These are phyloP conservation scores for Lepidotrigona ventralis DNA, from an alignment of 1,140 invertebrate species.

Conservation along the genomic window DNA sequence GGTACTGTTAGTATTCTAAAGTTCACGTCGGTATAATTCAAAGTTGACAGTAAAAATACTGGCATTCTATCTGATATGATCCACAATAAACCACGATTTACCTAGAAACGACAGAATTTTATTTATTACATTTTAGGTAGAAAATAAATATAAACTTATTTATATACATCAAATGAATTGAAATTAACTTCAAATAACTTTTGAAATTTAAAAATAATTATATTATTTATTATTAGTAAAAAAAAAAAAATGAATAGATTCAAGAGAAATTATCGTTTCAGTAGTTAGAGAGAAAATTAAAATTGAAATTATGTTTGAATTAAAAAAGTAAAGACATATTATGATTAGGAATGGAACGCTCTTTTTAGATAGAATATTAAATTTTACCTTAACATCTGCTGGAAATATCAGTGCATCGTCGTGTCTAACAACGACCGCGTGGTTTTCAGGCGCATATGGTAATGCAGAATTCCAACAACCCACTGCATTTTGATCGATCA, in stretches of 20 bases:
- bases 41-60: constrained; percentile 84
- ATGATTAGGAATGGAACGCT: not conserved
- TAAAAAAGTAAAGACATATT: not conserved
- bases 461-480: constrained; percentile 89
- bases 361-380: not conserved
- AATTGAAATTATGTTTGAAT: not conserved
- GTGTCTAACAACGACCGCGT: constrained; percentile 87
- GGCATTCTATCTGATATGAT: constrained; percentile 91
- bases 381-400: constrained; percentile 86
- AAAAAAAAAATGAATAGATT: not conserved
- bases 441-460: constrained; percentile 84
- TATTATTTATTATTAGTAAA: not conserved
- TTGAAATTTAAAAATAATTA: not conserved
- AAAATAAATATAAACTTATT: not conserved
- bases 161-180: not conserved
- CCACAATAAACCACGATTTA: constrained; percentile 81
- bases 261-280: not conserved
- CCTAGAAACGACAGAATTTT: constrained; percentile 51
- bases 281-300: not conserved
- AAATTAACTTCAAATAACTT: not conserved
- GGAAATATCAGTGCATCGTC: constrained; percentile 89
- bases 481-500: constrained; percentile 89
- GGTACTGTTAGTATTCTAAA: constrained; percentile 88
- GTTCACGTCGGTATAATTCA: constrained; percentile 89
- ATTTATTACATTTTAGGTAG: not conserved